Evolutionary conservation across 2,113 vertebrate species (phyloP).

Genomic region (Pedionomus torquatus): DNA sequence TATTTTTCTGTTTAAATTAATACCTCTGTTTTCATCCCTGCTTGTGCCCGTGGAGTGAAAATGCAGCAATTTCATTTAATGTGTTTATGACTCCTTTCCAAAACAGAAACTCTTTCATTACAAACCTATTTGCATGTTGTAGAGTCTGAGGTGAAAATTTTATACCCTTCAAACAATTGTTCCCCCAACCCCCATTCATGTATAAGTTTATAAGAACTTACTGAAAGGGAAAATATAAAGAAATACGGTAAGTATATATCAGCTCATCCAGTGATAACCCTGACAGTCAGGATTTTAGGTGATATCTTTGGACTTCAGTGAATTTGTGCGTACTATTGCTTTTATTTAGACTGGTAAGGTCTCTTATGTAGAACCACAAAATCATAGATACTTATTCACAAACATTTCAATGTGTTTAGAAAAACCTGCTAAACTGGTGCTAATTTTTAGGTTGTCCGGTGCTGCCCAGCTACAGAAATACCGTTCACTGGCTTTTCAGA

Average conservation of each 20-base stretch:
- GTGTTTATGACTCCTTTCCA: neutral
- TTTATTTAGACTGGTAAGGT: neutral
- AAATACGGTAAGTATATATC: neutral
- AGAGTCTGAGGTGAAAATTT: neutral
- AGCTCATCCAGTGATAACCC: neutral
- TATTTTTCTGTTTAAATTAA: neutral
- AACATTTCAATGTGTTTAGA: neutral
- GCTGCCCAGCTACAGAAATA: slow-evolving; percentile 66
- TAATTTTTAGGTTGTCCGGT: slow-evolving; percentile 74
- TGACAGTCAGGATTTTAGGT: neutral
- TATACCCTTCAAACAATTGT: neutral
- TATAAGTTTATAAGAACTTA: neutral
- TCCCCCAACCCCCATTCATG: neutral
- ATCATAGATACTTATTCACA: fast-evolving
- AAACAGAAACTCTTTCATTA: neutral
- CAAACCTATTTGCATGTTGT: neutral
- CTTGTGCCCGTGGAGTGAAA: neutral
- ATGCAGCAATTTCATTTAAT: neutral
- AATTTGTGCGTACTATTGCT: neutral
- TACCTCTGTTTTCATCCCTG: neutral
- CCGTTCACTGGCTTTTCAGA: slow-evolving; percentile 78
- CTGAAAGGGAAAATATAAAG: neutral
- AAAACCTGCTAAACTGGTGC: neutral
- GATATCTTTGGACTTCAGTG: neutral
- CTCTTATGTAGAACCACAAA: neutral